Conservation (phyloP, 2,888 invertebrate species). For the Aspidapion aeneum region DNA sequence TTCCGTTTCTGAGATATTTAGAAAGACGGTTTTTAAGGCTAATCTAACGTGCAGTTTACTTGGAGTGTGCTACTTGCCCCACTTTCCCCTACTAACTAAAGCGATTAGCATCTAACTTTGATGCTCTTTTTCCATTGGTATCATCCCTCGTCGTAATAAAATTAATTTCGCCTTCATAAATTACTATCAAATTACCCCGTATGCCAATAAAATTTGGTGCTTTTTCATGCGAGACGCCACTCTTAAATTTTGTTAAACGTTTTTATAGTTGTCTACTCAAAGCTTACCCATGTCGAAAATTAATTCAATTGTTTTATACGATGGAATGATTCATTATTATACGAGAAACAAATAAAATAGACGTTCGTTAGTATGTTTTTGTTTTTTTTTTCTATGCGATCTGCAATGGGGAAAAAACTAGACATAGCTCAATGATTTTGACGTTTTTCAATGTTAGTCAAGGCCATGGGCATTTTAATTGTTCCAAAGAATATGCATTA, state of each 20-base stretch:
- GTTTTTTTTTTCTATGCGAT: not conserved
- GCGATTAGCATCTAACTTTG: no score
- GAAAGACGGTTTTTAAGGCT: no score
- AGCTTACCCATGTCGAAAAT: slow-evolving; percentile 48
- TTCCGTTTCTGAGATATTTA: no score
- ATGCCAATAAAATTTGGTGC: slow-evolving; percentile 33
- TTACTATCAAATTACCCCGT: slow-evolving; percentile 42
- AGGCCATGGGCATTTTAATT: no score
- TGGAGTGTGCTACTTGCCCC: no score
- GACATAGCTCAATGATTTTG: not conserved
- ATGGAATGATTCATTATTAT: slow-evolving; percentile 45
- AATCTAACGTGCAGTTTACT: no score
- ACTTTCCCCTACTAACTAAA: no score
- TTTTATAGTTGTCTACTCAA: slow-evolving; percentile 7
- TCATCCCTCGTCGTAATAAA: no score
- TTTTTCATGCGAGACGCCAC: slow-evolving; percentile 34
- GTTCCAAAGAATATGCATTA: no score
- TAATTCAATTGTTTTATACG: slow-evolving; percentile 49
- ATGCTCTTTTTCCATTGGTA: no score
- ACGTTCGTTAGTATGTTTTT: no score
- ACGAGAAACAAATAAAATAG: not conserved
- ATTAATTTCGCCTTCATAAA: slow-evolving; percentile 30
- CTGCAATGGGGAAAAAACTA: not conserved
- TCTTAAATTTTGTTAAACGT: not conserved
- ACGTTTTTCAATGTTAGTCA: no score